These are phyloP conservation scores for Pteropus rufus DNA, from an alignment of 2,797 vertebrate species.

Conservation along the genomic window DNA sequence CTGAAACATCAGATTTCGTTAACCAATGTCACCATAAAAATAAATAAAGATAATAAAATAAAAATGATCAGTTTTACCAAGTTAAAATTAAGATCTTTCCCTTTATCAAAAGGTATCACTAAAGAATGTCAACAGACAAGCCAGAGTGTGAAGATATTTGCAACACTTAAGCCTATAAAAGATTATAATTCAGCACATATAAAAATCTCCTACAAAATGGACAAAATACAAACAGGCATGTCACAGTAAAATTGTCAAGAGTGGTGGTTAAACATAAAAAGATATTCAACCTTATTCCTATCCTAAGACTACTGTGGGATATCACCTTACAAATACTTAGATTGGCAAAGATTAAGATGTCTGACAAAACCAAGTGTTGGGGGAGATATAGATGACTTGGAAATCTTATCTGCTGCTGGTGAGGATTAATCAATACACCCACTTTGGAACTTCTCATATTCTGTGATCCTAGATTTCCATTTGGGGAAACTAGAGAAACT, in stretches of 20 bases:
- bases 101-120: not conserved
- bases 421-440: not conserved
- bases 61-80: not conserved
- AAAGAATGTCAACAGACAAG: not conserved
- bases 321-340: not conserved
- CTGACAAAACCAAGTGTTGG: not conserved
- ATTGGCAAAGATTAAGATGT: not conserved
- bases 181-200: not conserved
- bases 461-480: not conserved
- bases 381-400: not conserved
- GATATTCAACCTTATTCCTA: not conserved
- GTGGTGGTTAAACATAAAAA: not conserved
- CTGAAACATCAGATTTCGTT: too few relatives aligned
- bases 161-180: not conserved
- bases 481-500: not conserved
- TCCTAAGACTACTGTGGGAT: not conserved
- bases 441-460: not conserved
- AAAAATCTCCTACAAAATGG: not conserved
- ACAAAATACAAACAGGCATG: not conserved
- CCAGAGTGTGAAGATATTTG: not conserved
- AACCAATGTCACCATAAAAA: too few relatives aligned
- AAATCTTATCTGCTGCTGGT: not conserved
- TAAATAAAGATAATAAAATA: not conserved
- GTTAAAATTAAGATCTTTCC: not conserved
- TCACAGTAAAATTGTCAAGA: not conserved